These are phyloP conservation scores for Tricholauxania praeusta DNA, from an alignment of 2,888 invertebrate species.

Conservation along the genomic window DNA sequence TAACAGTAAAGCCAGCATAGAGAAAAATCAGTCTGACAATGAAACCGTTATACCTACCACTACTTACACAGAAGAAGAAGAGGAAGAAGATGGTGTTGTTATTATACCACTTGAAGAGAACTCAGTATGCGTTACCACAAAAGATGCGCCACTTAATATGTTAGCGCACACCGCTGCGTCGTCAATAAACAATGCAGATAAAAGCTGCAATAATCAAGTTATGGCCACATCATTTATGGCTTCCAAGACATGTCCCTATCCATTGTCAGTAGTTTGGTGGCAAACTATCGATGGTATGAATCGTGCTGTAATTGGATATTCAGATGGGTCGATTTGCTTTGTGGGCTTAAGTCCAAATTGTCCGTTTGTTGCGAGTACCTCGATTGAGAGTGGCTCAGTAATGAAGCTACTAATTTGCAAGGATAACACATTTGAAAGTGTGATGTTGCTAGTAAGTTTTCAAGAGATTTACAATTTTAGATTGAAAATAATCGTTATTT, in stretches of 20 bases:
- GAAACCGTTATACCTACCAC: no score
- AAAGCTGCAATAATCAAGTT: conserved; percentile 60
- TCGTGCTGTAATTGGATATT: conserved; percentile 78
- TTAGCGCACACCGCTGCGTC: conserved; percentile 47
- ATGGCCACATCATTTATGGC: conserved; percentile 65
- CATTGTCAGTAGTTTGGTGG: conserved; percentile 81
- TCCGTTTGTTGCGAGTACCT: conserved; percentile 68
- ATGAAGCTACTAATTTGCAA: conserved; percentile 72
- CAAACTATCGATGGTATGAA: conserved; percentile 78
- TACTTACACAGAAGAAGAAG: conserved; percentile 37
- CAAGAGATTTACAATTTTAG: neutral
- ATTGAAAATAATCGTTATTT: neutral
- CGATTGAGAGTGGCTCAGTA: conserved; percentile 65
- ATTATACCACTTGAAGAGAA: conserved; percentile 38
- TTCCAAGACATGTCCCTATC: conserved; percentile 68
- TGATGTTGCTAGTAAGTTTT: conserved; percentile 70
- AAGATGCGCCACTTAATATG: conserved; percentile 63
- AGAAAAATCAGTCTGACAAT: neutral
- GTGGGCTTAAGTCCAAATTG: conserved; percentile 67
- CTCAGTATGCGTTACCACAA: conserved; percentile 51
- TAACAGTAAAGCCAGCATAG: neutral
- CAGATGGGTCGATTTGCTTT: conserved; percentile 72
- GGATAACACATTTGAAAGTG: conserved; percentile 74
- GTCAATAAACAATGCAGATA: conserved; percentile 48
- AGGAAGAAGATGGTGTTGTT: conserved; percentile 38